These are phyloP conservation scores for Decapterus maruadsi DNA, from an alignment of 2,797 vertebrate genomes.

Conservation along the genomic window DNA sequence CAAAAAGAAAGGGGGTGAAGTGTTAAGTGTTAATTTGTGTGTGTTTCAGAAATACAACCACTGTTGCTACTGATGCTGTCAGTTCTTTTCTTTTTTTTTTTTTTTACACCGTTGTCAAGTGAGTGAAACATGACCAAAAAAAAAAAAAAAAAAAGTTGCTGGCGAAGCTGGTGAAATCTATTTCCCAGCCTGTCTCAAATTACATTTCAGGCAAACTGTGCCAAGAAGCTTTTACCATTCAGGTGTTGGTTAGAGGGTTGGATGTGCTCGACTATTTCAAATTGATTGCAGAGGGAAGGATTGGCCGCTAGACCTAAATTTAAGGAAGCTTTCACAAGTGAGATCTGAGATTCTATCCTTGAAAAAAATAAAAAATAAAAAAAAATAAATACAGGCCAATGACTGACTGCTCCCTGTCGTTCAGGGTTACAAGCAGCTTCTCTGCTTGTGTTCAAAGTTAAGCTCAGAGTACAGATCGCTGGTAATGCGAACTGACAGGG, in stretches of 20 bases:
- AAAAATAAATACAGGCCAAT: constrained; percentile 19
- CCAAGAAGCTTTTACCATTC: constrained; percentile 33
- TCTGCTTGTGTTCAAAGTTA: constrained; percentile 58
- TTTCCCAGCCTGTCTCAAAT: constrained; percentile 33
- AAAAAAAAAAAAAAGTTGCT: constrained; percentile 15
- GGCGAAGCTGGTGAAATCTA: constrained; percentile 34
- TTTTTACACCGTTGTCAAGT: constrained; percentile 5
- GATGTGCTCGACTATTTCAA: constrained; percentile 58
- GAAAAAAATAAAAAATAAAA: not conserved
- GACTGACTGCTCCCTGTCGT: constrained; percentile 56
- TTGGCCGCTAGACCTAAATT: constrained; percentile 59
- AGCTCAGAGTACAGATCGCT: constrained; percentile 45
- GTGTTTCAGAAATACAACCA: not conserved
- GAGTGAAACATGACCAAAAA: constrained; percentile 23
- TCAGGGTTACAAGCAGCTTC: constrained; percentile 64
- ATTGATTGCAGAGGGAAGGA: constrained; percentile 69
- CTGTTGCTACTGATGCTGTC: constrained; percentile 7
- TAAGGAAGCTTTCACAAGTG: constrained; percentile 61
- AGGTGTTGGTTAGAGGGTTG: constrained; percentile 61
- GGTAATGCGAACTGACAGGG: constrained; percentile 60
- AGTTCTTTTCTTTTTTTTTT: too few relatives aligned
- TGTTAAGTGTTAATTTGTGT: constrained; percentile 30
- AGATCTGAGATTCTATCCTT: constrained; percentile 67
- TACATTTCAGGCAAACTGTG: constrained; percentile 6
- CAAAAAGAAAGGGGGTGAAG: constrained; percentile 26